Evolutionary conservation across 2,888 invertebrate species (phyloP).

Genomic region (Podabrus alpinus): DNA sequence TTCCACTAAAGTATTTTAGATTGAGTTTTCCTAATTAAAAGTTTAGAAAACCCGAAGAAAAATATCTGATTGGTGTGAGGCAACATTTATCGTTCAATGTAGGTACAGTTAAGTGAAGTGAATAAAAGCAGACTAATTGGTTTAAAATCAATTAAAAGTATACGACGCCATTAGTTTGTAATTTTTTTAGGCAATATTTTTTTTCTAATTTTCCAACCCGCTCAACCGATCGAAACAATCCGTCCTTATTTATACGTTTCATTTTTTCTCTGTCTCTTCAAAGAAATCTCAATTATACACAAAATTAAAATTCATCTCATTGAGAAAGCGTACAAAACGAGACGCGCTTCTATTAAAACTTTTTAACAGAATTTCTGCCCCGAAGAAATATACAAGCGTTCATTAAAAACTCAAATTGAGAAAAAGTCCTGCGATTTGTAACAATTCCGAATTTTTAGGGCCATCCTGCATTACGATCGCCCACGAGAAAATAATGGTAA

Average conservation of each 20-base stretch:
- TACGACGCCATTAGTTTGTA: neutral
- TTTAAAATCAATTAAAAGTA: neutral
- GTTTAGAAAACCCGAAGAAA: constrained; percentile 44
- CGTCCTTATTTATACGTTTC: constrained; percentile 33
- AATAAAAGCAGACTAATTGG: neutral
- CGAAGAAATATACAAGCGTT: constrained; percentile 49
- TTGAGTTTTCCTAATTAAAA: constrained; percentile 51
- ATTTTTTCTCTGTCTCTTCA: constrained; percentile 44
- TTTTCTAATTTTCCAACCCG: neutral
- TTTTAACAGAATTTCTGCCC: constrained; percentile 53
- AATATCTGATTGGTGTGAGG: constrained; percentile 27
- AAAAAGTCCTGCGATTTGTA: constrained; percentile 52
- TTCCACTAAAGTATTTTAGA: constrained; percentile 44
- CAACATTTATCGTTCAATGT: constrained; percentile 7
- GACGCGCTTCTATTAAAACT: constrained; percentile 55
- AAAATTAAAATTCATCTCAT: constrained; percentile 57
- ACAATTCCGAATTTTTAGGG: constrained; percentile 18
- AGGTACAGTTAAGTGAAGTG: neutral
- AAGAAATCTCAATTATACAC: constrained; percentile 55
- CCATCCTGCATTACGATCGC: neutral
- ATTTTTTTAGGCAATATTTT: neutral
- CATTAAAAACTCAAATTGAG: constrained; percentile 56
- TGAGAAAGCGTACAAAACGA: constrained; percentile 55
- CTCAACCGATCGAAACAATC: constrained; percentile 29
- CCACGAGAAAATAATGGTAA: neutral